Evolutionary conservation across 2,113 vertebrate genomes (phyloP), one percentile per base, ranked within the genome.

Genomic region (Pipa parva): DNA sequence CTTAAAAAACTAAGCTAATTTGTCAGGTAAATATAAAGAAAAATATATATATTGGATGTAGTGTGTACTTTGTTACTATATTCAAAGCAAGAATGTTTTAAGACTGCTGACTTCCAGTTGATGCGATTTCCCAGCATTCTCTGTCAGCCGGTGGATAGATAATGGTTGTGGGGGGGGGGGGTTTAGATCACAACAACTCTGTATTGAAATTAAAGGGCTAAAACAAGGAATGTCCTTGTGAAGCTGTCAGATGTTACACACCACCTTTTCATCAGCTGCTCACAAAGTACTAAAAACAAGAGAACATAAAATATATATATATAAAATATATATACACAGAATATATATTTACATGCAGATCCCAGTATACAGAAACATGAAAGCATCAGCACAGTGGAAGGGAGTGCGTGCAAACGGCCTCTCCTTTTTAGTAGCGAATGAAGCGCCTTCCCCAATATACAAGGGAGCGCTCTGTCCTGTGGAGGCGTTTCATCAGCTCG

Each of bases 291-390:
- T 59, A 69, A 52, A 39, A 59, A 61, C 60, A n/a, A n/a, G n/a
- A 52, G 25, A 69, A 56, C 51, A 69, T 48, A 45, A 52, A 69
- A 69, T 60, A 69, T 60, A 68, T 59, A 65, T 60, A 67, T 65
- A 65, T 66, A 68, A 59, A 68, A 59, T 59, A 59, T 68, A 68
- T 70, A 69, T 61, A 70, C 45, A 70, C 66, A 70, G 66, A 70
- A 61, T 70, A 70, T 70, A 70, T 61, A 70, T 70, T 70, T 70
- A 70, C 66, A 70, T 70, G 66, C 66, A 70, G 49, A 70, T 70
- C 66, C 66, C 66, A 61, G 66, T 59, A 61, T 52, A 60, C 17
- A 68, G 42, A 51, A 70, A 63, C 49, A 63, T 9, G 22, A 26
- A 61, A 60, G 66, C 49, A 39, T 70, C 48, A 21, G 58, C 66